Evolutionary conservation across 2,113 vertebrate genomes (phyloP).

Genomic region (Antechinus flavipes): DNA sequence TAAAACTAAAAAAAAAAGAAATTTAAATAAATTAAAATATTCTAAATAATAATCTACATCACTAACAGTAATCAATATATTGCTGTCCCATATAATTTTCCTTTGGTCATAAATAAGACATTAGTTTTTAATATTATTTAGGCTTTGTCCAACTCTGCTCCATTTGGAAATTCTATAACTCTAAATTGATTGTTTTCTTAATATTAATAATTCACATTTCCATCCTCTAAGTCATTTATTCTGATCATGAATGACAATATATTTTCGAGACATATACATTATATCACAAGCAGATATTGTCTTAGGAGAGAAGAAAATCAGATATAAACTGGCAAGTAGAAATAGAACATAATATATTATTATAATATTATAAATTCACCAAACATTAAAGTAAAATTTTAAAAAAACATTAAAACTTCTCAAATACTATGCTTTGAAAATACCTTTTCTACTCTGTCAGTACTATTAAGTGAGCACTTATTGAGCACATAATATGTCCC

Average conservation of each 20-base stretch:
- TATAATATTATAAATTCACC: background rate
- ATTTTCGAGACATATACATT: background rate
- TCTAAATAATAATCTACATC: slow-evolving; percentile 12
- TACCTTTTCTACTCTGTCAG: background rate
- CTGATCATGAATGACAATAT: background rate
- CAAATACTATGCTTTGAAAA: slow-evolving; percentile 17
- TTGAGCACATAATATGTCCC: background rate
- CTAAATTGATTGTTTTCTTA: slow-evolving; percentile 58
- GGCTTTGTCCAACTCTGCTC: slow-evolving; percentile 41
- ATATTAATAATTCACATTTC: slow-evolving; percentile 37
- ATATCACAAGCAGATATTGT: background rate
- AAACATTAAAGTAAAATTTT: background rate
- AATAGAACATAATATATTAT: background rate
- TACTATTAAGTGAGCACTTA: slow-evolving; percentile 29
- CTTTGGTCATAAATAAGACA: slow-evolving; percentile 45
- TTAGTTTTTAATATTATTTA: slow-evolving; percentile 66
- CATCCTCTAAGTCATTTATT: slow-evolving; percentile 14
- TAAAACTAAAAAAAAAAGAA: background rate
- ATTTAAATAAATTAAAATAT: background rate
- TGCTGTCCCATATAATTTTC: slow-evolving; percentile 46
- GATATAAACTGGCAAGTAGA: slow-evolving; percentile 19
- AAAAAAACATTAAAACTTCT: background rate
- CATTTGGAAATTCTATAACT: slow-evolving; percentile 63
- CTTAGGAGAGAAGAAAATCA: slow-evolving; percentile 21
- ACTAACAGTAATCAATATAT: background rate